A percentile compares a stretch with the other conserved stretches of the same genome.
Conservation (phyloP, 2,797 vertebrate species). For the Fringilla coelebs region DNA sequence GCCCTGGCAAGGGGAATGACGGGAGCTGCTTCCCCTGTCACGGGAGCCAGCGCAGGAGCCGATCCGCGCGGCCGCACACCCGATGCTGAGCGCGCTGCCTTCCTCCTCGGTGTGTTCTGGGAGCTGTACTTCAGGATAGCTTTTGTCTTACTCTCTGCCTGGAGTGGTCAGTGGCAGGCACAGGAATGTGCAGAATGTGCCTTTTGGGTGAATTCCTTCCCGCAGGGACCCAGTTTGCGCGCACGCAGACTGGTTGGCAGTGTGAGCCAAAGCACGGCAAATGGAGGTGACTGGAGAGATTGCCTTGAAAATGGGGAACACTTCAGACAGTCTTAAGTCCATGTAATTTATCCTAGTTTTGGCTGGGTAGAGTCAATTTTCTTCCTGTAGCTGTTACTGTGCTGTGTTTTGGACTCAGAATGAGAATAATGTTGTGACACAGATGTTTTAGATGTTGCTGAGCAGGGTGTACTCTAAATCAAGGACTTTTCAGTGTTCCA, state of each 20-base stretch:
- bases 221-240: background rate
- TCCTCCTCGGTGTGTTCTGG: background rate
- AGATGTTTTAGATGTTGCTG: background rate
- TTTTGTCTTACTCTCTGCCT: background rate
- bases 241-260: rapidly evolving
- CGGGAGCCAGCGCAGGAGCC: rapidly evolving
- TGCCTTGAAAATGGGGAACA: background rate
- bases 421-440: background rate
- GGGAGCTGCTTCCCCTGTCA: rapidly evolving
- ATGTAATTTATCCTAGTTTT: background rate
- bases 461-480: background rate
- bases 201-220: background rate
- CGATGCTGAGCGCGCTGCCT: rapidly evolving
- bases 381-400: background rate
- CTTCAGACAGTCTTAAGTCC: background rate
- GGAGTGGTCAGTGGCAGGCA: background rate
- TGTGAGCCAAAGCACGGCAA: background rate
- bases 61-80: rapidly evolving
- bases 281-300: background rate
- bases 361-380: background rate
- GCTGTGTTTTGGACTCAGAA: background rate
- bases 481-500: background rate
- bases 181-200: background rate
- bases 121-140: background rate
- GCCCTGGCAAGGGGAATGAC: background rate